A percentile compares a stretch with the other conserved stretches of the same genome.
phyloP scores from a whole-genome alignment of 2,113 vertebrate species.

The Seriola aureovittata region DNA sequence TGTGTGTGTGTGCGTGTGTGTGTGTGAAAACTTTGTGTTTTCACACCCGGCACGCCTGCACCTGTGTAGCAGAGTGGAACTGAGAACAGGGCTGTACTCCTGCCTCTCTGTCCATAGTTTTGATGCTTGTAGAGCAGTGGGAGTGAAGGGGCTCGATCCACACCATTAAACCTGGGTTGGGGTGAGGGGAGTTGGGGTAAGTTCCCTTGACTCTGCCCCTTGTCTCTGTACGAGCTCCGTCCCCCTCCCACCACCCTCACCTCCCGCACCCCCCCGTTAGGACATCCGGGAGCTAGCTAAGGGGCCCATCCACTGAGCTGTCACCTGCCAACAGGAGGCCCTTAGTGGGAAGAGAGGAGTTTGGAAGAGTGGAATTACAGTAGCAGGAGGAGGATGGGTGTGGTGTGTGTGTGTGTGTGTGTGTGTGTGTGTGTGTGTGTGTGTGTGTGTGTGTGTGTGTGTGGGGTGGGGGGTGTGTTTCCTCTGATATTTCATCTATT shows the following conservation, averaged over 20 bases:
- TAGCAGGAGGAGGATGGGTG: background rate
- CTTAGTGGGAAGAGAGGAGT: conserved; percentile 39
- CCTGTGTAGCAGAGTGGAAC: conserved; percentile 73
- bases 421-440: background rate
- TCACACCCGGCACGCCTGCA: conserved; percentile 32
- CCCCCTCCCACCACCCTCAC: background rate
- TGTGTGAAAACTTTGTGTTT: conserved; percentile 41
- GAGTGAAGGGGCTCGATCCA: conserved; percentile 59
- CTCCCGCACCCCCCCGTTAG: background rate
- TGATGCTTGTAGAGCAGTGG: conserved; percentile 53
- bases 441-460: background rate
- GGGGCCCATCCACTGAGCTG: conserved; percentile 54
- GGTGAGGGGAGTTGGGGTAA: conserved; percentile 32
- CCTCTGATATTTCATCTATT: conserved; percentile 25
- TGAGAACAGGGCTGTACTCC: conserved; percentile 58
- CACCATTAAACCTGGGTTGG: conserved; percentile 59
- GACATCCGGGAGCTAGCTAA: conserved; percentile 42
- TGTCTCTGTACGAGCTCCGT: conserved; percentile 15
- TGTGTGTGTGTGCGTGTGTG: conserved; percentile 5
- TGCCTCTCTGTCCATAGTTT: conserved; percentile 52
- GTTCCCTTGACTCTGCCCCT: conserved; percentile 44
- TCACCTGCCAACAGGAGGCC: conserved; percentile 59
- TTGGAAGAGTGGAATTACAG: conserved; percentile 12
- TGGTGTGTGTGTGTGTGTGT: background rate
- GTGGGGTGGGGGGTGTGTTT: background rate